Evolutionary conservation across 1,140 invertebrate genomes (phyloP).

Genomic region (Eurosta solidaginis): DNA sequence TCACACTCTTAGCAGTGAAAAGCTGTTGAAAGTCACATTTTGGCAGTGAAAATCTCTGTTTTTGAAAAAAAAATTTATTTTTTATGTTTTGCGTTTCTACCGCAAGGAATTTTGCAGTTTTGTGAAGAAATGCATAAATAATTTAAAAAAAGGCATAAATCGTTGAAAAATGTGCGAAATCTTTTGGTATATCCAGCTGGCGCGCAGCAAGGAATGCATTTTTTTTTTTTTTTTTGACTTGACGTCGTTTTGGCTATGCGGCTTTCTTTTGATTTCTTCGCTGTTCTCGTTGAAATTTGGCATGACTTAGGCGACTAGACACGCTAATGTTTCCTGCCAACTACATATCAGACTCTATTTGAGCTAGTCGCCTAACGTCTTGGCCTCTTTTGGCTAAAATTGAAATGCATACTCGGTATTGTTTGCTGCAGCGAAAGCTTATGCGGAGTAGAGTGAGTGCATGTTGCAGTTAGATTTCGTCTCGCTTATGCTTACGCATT

Average conservation of each 20-base stretch:
- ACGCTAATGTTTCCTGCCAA: conserved; percentile 57
- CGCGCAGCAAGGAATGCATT: not conserved
- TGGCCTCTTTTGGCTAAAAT: not conserved
- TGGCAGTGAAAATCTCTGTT: not conserved
- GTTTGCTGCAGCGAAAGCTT: not conserved
- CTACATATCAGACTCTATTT: not conserved
- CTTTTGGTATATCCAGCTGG: not conserved
- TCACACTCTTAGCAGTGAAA: not conserved
- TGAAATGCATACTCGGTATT: not conserved
- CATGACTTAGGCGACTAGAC: conserved; percentile 60
- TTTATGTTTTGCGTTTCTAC: not conserved
- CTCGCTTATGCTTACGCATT: too few relatives aligned
- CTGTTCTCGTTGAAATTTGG: conserved; percentile 14
- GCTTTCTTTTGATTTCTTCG: not conserved
- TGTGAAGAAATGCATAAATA: not conserved
- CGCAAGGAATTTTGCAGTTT: not conserved
- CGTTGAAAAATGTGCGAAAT: not conserved
- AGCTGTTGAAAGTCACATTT: conserved; percentile 28
- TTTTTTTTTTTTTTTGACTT: not conserved
- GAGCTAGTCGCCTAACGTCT: not conserved
- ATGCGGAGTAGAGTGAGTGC: not conserved
- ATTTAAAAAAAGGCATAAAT: not conserved
- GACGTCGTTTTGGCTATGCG: not conserved
- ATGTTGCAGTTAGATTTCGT: too few relatives aligned
- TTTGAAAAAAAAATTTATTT: not conserved